Conservation (phyloP, 2,797 vertebrate genomes). For the Enteromius afrohamiltoni region DNA sequence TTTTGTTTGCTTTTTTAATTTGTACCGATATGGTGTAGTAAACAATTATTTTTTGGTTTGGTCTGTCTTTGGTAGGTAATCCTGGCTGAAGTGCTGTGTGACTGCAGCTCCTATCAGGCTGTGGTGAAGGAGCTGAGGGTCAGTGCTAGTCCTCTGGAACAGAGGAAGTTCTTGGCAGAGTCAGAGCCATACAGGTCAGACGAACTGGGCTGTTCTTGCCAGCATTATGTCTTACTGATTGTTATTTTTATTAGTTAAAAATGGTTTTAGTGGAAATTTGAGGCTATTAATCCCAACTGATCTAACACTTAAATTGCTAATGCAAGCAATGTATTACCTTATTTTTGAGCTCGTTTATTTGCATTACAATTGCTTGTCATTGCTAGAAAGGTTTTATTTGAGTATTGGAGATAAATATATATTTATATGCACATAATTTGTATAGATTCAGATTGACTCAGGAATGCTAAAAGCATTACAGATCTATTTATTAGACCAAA, state of each 20-base stretch:
- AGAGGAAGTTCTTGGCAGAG: conserved; percentile 91
- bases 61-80: conserved; percentile 80
- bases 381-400: neutral
- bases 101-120: conserved; percentile 88
- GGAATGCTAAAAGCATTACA: conserved; percentile 41
- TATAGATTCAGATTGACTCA: neutral
- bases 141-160: conserved; percentile 87
- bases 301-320: neutral
- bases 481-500: conserved; percentile 56
- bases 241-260: neutral
- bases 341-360: neutral
- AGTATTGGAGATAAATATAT: neutral
- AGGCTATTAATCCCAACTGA: neutral
- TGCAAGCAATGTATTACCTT: neutral
- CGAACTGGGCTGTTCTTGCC: conserved; percentile 26
- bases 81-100: conserved; percentile 89
- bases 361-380: neutral
- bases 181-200: conserved; percentile 90
- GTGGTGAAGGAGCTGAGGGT: conserved; percentile 92
- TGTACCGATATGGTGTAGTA: neutral
- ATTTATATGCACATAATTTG: neutral
- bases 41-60: neutral
- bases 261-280: neutral
- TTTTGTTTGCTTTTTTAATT: neutral
- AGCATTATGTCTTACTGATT: conserved; percentile 36